Evolutionary conservation across 2,113 vertebrate genomes (phyloP).

Genomic region (Alosa alosa): DNA sequence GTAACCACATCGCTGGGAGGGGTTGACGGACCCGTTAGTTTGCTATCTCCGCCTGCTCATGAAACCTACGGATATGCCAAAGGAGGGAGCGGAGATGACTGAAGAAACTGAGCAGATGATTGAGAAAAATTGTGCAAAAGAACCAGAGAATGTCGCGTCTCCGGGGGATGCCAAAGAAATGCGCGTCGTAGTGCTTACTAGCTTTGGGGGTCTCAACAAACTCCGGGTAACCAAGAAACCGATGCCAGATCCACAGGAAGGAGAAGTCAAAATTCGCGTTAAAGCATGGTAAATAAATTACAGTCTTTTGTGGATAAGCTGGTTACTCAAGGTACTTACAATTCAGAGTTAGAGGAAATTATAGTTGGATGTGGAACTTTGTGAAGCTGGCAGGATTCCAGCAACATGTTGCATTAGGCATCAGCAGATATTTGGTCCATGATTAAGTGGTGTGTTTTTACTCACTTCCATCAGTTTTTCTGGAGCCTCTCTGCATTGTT

Average conservation of each 20-base stretch:
- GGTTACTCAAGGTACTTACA: neutral
- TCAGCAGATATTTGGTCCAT: neutral
- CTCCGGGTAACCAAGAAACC: slow-evolving; percentile 84
- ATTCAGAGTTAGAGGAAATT: neutral
- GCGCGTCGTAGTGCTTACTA: slow-evolving; percentile 87
- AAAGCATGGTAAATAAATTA: slow-evolving; percentile 87
- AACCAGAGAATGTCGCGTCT: slow-evolving; percentile 63
- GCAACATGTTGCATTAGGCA: neutral
- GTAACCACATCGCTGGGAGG: slow-evolving; percentile 13
- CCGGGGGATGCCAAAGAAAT: slow-evolving; percentile 84
- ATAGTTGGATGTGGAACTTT: neutral
- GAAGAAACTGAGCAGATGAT: slow-evolving; percentile 95
- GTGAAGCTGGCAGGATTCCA: neutral
- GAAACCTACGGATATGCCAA: slow-evolving; percentile 75
- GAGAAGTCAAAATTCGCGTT: slow-evolving; percentile 95
- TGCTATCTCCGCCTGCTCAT: slow-evolving; percentile 30
- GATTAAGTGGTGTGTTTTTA: neutral
- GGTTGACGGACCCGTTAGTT: slow-evolving; percentile 28
- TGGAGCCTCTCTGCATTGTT: neutral
- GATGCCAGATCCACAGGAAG: slow-evolving; percentile 90
- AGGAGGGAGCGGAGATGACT: slow-evolving; percentile 83
- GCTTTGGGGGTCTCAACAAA: slow-evolving; percentile 94
- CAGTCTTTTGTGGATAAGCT: no score
- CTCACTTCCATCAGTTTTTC: neutral
- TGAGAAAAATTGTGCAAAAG: slow-evolving; percentile 74